Conservation (phyloP, 2,888 invertebrate species). For the Fragum whitleyi region DNA sequence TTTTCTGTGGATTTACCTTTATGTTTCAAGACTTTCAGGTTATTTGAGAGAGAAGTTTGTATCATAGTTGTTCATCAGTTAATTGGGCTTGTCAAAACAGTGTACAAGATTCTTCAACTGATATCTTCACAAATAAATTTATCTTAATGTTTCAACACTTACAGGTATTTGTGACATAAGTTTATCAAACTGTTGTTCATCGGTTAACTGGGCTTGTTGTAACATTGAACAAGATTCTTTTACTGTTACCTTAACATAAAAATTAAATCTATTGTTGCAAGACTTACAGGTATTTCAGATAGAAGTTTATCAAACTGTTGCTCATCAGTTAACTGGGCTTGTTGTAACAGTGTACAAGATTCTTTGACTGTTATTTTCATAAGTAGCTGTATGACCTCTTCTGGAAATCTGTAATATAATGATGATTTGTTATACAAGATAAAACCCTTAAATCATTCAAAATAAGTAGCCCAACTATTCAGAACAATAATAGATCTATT, state of each 20-base stretch:
- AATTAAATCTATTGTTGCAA: too few species aligned
- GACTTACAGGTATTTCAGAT: constrained; percentile 80
- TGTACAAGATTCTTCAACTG: constrained; percentile 81
- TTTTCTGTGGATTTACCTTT: too few species aligned
- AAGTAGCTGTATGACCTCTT: constrained; percentile 80
- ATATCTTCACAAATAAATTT: constrained; percentile 81
- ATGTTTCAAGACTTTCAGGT: too few species aligned
- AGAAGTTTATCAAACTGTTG: constrained; percentile 76
- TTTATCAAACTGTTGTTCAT: constrained; percentile 74
- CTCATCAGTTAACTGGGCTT: constrained; percentile 70
- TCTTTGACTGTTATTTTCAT: constrained; percentile 83
- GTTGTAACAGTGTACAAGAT: constrained; percentile 77
- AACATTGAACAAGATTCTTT: constrained; percentile 81
- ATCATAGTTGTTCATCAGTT: constrained; percentile 71
- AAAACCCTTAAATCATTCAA: too few species aligned
- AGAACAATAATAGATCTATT: too few species aligned
- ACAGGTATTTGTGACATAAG: constrained; percentile 81
- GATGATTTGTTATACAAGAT: too few species aligned
- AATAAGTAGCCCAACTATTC: too few species aligned
- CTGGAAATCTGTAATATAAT: constrained; percentile 72
- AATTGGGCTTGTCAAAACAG: constrained; percentile 75
- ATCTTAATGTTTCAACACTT: too few species aligned
- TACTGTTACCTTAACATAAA: constrained; percentile 78
- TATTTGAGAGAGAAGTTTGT: constrained; percentile 75
- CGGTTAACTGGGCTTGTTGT: constrained; percentile 70